Percentiles rank a stretch among this genome's conserved stretches.
These are phyloP conservation scores for Merluccius polli DNA, from an alignment of 2,797 vertebrate species.

Conservation along the genomic window DNA sequence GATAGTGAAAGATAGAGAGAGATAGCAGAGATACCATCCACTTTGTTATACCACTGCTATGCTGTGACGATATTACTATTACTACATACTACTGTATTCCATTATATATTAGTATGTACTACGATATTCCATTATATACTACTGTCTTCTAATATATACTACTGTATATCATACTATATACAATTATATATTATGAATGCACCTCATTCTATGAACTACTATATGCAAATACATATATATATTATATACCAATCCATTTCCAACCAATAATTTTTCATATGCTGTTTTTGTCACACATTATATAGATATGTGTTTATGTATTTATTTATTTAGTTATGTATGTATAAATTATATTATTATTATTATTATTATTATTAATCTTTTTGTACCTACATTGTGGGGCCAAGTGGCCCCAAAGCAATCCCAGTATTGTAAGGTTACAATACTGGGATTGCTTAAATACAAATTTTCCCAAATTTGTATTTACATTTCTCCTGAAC, in stretches of 20 bases:
- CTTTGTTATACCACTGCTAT: not conserved
- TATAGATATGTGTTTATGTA: not conserved
- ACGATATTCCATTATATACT: not conserved
- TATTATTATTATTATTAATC: too few relatives aligned
- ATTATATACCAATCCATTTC: not conserved
- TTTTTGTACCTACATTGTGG: not conserved
- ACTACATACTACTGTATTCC: too few relatives aligned
- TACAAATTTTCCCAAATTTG: not conserved
- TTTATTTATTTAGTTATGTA: not conserved
- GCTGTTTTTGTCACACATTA: not conserved
- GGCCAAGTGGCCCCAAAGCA: too few relatives aligned
- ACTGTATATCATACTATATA: not conserved
- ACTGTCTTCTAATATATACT: not conserved
- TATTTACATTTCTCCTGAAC: not conserved
- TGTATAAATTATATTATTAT: not conserved
- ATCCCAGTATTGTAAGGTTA: too few relatives aligned
- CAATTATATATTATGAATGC: not conserved
- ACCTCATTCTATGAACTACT: not conserved
- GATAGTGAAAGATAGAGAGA: not conserved
- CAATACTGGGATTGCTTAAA: too few relatives aligned
- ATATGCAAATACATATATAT: not conserved
- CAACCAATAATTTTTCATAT: not conserved
- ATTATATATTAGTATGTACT: not conserved
- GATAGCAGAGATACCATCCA: not conserved
- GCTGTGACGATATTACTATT: not conserved